phyloP scores from a whole-genome alignment of 2,888 invertebrate species.

The Ornithoptera priamus region DNA sequence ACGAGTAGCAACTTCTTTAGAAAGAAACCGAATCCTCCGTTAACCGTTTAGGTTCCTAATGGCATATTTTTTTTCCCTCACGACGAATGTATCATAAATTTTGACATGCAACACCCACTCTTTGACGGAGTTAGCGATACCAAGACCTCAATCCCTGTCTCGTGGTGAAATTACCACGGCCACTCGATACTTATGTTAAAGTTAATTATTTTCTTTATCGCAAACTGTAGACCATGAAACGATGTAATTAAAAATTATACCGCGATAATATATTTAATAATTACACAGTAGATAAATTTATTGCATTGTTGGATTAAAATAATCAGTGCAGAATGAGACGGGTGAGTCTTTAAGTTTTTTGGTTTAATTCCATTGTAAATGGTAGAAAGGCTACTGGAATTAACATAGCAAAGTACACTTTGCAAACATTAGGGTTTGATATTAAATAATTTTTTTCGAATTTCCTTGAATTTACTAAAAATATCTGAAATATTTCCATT shows the following conservation, averaged over 20 bases:
- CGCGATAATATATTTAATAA: neutral
- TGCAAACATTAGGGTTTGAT: no score
- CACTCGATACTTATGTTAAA: slow-evolving; percentile 30
- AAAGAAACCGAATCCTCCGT: slow-evolving; percentile 67
- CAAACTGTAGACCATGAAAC: neutral
- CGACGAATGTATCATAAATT: slow-evolving; percentile 69
- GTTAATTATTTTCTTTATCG: neutral
- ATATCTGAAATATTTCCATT: no score
- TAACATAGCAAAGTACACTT: no score
- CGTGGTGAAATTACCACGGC: slow-evolving; percentile 35
- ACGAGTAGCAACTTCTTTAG: slow-evolving; percentile 44
- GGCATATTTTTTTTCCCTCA: slow-evolving; percentile 49
- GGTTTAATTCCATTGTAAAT: no score
- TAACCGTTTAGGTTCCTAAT: slow-evolving; percentile 73
- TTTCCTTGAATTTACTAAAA: no score
- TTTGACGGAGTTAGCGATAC: slow-evolving; percentile 43
- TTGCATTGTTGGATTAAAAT: neutral
- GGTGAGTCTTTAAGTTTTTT: no score
- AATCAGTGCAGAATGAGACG: no score
- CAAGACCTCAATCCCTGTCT: slow-evolving; percentile 38
- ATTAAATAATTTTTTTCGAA: no score
- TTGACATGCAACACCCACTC: slow-evolving; percentile 67
- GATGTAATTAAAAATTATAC: neutral
- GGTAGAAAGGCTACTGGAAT: no score
- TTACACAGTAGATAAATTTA: neutral